These are phyloP conservation scores for Scaptomyza tumidula DNA, from an alignment of 2,888 invertebrate genomes.

Conservation along the genomic window DNA sequence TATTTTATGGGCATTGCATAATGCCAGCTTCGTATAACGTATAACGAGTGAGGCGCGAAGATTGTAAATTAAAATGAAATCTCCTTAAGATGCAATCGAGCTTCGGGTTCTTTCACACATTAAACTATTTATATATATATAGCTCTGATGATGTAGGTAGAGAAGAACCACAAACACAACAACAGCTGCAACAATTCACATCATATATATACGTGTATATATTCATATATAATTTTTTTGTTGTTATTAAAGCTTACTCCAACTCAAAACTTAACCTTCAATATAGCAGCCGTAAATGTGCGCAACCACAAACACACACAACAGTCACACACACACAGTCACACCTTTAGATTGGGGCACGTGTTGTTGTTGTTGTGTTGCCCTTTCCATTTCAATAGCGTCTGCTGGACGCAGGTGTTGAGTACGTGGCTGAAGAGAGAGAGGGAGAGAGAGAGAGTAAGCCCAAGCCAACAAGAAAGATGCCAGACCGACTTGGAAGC, in stretches of 20 bases:
- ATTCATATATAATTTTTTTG: conserved; percentile 25
- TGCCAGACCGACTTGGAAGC: conserved; percentile 67
- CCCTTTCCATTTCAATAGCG: conserved; percentile 54
- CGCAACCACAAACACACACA: conserved; percentile 13
- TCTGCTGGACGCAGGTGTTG: conserved; percentile 80
- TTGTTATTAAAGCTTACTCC: conserved; percentile 61
- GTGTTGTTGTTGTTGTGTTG: conserved; percentile 46
- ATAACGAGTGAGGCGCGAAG: conserved; percentile 18
- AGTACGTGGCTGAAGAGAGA: conserved; percentile 64
- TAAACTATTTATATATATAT: conserved; percentile 31
- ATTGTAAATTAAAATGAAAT: conserved; percentile 74
- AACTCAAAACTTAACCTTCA: conserved; percentile 63
- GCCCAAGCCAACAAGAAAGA: conserved; percentile 57
- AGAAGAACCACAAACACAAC: neutral
- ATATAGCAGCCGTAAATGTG: conserved; percentile 55
- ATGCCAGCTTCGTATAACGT: conserved; percentile 26
- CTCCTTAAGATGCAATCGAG: conserved; percentile 57
- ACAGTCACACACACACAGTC: conserved; percentile 11
- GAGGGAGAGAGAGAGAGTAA: neutral
- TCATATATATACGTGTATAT: conserved; percentile 42
- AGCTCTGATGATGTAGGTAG: conserved; percentile 34
- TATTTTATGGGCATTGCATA: conserved; percentile 66
- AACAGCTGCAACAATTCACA: conserved; percentile 61
- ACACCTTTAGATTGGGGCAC: conserved; percentile 4
- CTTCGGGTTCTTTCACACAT: conserved; percentile 13